Evolutionary conservation across 2,888 invertebrate genomes (phyloP), one percentile per base, ranked within the genome.

Genomic region (Habrosyne pyritoides): DNA sequence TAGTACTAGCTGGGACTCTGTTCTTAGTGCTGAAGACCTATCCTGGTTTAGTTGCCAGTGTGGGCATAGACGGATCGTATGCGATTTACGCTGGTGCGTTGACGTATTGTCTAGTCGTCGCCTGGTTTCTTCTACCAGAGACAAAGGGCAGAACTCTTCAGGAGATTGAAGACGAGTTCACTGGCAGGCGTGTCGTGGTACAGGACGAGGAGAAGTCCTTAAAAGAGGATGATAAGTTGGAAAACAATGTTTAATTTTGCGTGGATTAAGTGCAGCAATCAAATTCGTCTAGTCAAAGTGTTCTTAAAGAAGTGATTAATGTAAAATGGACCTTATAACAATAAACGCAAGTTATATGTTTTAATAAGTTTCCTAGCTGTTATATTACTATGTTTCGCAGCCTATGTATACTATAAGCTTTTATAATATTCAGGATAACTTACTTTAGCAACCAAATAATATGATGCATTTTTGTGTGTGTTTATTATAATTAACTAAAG

Each of bases 71-170:
- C 22, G 93, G 93, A n/a, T 90, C 94, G 0, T 95, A 94, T 71
- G 68, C 89, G 2, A 68, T 94, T 50, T 95, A 94, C 70, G 89
- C 92, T 4, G 93, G 91, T 0, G 63, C 80, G 0, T 83, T 94
- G 57, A 83, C 93, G 0, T 78, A 93, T 0, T 55, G 90, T 21
- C 91, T 94, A 21, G 78, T 91, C 0, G 59, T 94, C 0, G 90
- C 94, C 46, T 85, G 94, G 55, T 88, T 91, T 50, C 73, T 92
- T 51, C 75, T 95, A 21, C 95, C 95, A 0, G 95, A 95, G 77
- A 96, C 95, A 0, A 94, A 94, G 60, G 94, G 94, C 8, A 94
- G 91, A 62, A 94, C 94, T 1, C 77, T 95, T 51, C 89, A 94
- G 56, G 94, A 95, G 74, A 95, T 95, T 52, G 95, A 95, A 66